Evolutionary conservation across 2,888 invertebrate species (phyloP).

Genomic region (Spodoptera littoralis): DNA sequence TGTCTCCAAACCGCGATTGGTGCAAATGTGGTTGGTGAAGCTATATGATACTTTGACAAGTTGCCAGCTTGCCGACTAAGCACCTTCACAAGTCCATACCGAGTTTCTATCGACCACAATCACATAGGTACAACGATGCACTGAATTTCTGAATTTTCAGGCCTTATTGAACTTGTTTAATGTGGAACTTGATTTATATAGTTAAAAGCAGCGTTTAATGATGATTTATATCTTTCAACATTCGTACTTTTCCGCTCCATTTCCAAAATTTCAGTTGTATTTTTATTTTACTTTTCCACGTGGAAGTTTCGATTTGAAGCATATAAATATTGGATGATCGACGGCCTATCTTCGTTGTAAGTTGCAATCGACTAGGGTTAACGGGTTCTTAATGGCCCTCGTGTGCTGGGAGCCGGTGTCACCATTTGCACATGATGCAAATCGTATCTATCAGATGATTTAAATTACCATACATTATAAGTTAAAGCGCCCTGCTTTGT

Average conservation of each 20-base stretch:
- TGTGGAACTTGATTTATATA: slow-evolving; percentile 16
- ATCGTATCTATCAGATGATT: slow-evolving; percentile 11
- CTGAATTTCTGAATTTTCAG: slow-evolving; percentile 3
- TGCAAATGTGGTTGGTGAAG: slow-evolving; percentile 23
- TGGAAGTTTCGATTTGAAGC: slow-evolving; percentile 1
- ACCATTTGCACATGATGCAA: slow-evolving; percentile 37
- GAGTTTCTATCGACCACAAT: not conserved
- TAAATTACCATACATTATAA: slow-evolving; percentile 17
- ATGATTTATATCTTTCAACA: slow-evolving; percentile 31
- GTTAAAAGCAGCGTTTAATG: slow-evolving; percentile 23
- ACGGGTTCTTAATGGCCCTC: slow-evolving; percentile 52
- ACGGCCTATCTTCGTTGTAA: slow-evolving; percentile 32
- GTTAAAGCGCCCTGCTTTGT: slow-evolving; percentile 16
- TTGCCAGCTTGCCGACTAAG: slow-evolving; percentile 20
- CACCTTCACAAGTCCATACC: slow-evolving; percentile 4
- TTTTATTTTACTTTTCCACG: slow-evolving; percentile 8
- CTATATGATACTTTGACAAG: slow-evolving; percentile 30
- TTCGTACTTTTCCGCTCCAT: slow-evolving; percentile 23
- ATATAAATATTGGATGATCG: slow-evolving; percentile 31
- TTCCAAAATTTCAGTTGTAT: slow-evolving; percentile 12
- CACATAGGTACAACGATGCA: not conserved
- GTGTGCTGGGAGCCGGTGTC: slow-evolving; percentile 21
- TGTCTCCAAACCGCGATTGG: slow-evolving; percentile 4
- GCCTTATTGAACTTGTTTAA: slow-evolving; percentile 4
- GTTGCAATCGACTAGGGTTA: slow-evolving; percentile 45